These are phyloP conservation scores for Lepidocolaptes lacrymiger DNA, from an alignment of 2,797 vertebrate genomes.

Conservation along the genomic window DNA sequence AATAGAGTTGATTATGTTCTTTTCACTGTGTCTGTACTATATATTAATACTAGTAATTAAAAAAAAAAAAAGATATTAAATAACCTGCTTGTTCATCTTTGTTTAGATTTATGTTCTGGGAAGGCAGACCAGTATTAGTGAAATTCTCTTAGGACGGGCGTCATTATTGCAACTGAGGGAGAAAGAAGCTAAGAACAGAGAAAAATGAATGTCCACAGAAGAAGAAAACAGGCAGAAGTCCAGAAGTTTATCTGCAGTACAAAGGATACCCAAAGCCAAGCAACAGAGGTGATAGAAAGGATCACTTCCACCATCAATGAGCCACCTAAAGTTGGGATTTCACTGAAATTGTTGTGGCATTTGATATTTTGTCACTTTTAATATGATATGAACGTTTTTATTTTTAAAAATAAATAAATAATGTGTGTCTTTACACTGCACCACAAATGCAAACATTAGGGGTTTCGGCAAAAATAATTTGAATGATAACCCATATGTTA, in stretches of 20 bases:
- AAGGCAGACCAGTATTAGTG: background rate
- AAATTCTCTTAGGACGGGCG: background rate
- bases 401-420: background rate
- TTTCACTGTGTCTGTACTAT: background rate
- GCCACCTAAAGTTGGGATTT: rapidly evolving
- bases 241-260: background rate
- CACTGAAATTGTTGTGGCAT: background rate
- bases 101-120: background rate
- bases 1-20: background rate
- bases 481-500: background rate
- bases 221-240: background rate
- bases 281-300: rapidly evolving
- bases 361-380: background rate
- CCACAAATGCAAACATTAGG: background rate
- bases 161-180: background rate
- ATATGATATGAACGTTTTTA: background rate
- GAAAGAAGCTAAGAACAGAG: background rate
- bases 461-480: background rate
- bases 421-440: rapidly evolving
- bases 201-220: background rate
- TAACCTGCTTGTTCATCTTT: background rate
- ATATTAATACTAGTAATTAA: background rate
- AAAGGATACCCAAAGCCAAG: background rate
- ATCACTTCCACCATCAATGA: rapidly evolving
- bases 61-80: background rate